Base-by-base conservation (phyloP, 2,888 invertebrate species). In the Prosopocoilus inquinatus region DNA sequence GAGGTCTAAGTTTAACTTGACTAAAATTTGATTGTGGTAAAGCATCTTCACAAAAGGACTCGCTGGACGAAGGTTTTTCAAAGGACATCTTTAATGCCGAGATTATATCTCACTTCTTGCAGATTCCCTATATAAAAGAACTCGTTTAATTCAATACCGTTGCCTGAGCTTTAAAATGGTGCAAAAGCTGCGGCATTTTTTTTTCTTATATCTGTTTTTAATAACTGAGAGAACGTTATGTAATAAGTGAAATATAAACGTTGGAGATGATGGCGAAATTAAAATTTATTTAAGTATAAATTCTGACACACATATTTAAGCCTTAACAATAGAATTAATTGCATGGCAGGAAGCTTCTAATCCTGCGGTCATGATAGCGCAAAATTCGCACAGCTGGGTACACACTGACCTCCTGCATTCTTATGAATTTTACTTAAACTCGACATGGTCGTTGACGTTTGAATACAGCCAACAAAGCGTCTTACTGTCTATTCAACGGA, bases 41-140 rank as follows among this genome's bases (percentile, higher is more conserved):
- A 53, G 33, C 52, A 15, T 36, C 47, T 47, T 61, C 60, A 66
- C 20, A 28, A 28, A 64, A 61, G 53, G 63, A 58, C 59, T 64
- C 56, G 56, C 62, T 65, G 66, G 63, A 64, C 64, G 58, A 54
- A 57, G 57, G 49, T 55, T 53, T 52, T 63, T 59, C 51, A 53
- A 62, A 60, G 55, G 60, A 57, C 58, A 57, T 59, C 59, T 62
- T 63, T 64, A 66, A 62, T 63, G 54, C 62, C 35, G 44, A 62
- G 65, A 66, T 66, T 64, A 62, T 57, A 66, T 66, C 65, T 56
- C 41, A 50, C 43, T 59, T 61, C 62, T 63, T 62, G 41, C 41
- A 41, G 11, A 36, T 11, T 15, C 13, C 16, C 16, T 41, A 13
- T 9, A 58, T 58, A 57, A 53, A 52, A 49, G 55, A 52, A 46